Evolutionary conservation across 2,797 vertebrate species (phyloP).

Genomic region (Clarias fuscus): DNA sequence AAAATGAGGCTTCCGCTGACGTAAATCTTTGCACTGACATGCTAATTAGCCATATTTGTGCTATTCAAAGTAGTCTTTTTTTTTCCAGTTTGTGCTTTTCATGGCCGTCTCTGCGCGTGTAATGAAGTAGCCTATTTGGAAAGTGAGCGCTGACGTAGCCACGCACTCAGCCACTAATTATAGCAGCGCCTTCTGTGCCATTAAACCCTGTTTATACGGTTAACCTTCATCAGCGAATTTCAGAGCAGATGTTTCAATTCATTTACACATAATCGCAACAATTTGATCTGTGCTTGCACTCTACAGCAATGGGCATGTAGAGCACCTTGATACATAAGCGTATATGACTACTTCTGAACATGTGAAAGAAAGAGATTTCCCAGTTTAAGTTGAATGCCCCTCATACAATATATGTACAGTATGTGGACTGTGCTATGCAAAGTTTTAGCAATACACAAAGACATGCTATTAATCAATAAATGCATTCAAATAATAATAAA

Average conservation of each 20-base stretch:
- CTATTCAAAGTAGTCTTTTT: slow-evolving; percentile 40
- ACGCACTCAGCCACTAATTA: slow-evolving; percentile 57
- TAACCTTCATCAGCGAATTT: slow-evolving; percentile 50
- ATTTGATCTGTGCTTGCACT: slow-evolving; percentile 27
- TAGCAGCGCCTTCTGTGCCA: slow-evolving; percentile 56
- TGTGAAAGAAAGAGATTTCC: slow-evolving; percentile 17
- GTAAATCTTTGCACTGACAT: slow-evolving; percentile 35
- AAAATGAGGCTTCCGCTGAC: slow-evolving; percentile 28
- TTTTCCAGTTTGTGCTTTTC: slow-evolving; percentile 37
- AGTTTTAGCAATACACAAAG: too few relatives aligned
- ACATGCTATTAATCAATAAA: too few relatives aligned
- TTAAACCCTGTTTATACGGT: slow-evolving; percentile 59
- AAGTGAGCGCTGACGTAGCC: slow-evolving; percentile 42
- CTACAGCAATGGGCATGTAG: slow-evolving; percentile 43
- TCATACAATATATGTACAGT: too few relatives aligned
- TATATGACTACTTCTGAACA: slow-evolving; percentile 53
- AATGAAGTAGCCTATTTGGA: slow-evolving; percentile 42
- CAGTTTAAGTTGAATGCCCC: too few relatives aligned
- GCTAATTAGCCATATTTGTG: slow-evolving; percentile 43
- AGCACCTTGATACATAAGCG: slow-evolving; percentile 35
- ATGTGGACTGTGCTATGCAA: too few relatives aligned
- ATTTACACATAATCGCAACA: slow-evolving; percentile 31
- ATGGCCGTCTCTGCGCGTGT: slow-evolving; percentile 28
- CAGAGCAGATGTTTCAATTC: slow-evolving; percentile 42
- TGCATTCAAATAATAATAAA: too few relatives aligned